Evolutionary conservation across 1,140 invertebrate species (phyloP).

Genomic region (Elymnias hypermnestra): DNA sequence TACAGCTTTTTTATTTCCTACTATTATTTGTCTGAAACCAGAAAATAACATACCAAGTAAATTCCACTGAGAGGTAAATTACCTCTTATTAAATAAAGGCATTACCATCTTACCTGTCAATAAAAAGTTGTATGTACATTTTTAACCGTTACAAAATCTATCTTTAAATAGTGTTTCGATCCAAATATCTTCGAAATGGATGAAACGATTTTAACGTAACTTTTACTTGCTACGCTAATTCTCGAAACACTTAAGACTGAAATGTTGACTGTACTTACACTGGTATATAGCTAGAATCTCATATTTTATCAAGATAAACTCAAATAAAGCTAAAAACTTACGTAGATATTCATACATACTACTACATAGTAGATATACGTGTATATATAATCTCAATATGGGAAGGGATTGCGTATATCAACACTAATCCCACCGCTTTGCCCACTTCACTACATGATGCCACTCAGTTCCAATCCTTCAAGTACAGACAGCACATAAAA

Average conservation of each 20-base stretch:
- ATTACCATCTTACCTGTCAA: no score
- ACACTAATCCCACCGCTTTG: constrained; percentile 26
- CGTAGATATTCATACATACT: background rate
- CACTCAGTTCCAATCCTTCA: constrained; percentile 15
- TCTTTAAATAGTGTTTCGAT: no score
- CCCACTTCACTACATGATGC: constrained; percentile 22
- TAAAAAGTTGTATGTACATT: no score
- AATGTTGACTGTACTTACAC: no score
- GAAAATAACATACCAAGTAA: background rate
- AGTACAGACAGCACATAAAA: constrained; percentile 20
- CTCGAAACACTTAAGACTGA: background rate
- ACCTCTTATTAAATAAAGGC: no score
- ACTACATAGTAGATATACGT: no score
- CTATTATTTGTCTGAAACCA: background rate
- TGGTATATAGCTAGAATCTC: no score
- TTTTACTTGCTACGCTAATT: background rate
- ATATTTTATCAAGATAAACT: no score
- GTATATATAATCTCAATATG: no score
- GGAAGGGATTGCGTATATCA: constrained; percentile 33
- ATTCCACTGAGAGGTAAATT: no score
- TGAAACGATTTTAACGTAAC: background rate
- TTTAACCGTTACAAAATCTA: no score
- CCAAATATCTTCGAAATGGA: no score
- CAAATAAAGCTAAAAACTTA: background rate
- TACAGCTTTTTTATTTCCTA: constrained; percentile 13